A percentile compares a stretch with the other conserved stretches of the same genome.
Conservation (phyloP, 1,140 invertebrate genomes). For the Drosophila busckii region DNA sequence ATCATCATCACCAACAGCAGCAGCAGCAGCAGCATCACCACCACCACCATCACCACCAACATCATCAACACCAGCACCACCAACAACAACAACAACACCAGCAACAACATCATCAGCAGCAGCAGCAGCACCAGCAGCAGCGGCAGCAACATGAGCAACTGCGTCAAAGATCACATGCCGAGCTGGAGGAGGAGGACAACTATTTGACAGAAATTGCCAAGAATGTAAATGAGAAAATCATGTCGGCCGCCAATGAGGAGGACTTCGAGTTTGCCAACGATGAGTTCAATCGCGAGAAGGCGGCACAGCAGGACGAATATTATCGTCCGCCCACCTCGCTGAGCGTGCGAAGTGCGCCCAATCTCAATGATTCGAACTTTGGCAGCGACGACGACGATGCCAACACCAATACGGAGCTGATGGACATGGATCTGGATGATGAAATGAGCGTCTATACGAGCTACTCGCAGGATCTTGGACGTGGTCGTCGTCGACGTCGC, state of each 20-base stretch:
- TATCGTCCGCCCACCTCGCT: conserved; percentile 70
- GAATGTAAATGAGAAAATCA: conserved; percentile 77
- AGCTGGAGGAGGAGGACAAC: conserved; percentile 68
- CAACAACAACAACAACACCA: background rate
- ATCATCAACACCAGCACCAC: too few species aligned
- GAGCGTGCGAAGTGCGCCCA: conserved; percentile 74
- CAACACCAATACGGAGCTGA: conserved; percentile 74
- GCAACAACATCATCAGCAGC: background rate
- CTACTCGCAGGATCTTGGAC: conserved; percentile 65
- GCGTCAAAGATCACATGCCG: conserved; percentile 5
- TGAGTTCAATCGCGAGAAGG: conserved; percentile 60
- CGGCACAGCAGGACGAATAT: conserved; percentile 37
- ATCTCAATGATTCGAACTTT: conserved; percentile 70
- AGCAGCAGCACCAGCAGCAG: conserved; percentile 2
- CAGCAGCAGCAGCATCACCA: background rate
- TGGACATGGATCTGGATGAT: conserved; percentile 78
- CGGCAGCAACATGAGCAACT: background rate
- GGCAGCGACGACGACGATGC: conserved; percentile 63
- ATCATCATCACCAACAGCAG: background rate
- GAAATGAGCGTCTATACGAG: conserved; percentile 77
- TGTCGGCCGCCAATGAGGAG: conserved; percentile 65
- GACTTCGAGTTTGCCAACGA: conserved; percentile 73
- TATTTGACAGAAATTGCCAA: conserved; percentile 76
- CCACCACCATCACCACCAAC: background rate
- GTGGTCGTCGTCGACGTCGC: conserved; percentile 42